Conservation (phyloP, 2,888 invertebrate genomes). For the Pecten maximus region DNA sequence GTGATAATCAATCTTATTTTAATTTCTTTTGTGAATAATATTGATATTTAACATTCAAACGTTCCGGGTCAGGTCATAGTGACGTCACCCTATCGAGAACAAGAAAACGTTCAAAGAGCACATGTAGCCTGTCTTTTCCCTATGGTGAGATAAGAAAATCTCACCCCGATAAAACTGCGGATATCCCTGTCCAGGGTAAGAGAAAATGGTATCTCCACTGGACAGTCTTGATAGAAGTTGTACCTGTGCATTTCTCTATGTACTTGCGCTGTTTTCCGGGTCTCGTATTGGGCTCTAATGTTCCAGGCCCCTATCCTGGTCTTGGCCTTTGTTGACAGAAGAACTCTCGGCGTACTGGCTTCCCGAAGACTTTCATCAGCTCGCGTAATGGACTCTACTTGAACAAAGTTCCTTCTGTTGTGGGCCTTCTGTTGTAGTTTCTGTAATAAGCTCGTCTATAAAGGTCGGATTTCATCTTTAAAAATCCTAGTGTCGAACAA, state of each 20-base stretch:
- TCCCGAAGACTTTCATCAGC: slow-evolving; percentile 46
- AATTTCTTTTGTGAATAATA: too few relatives aligned
- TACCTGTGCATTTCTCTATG: slow-evolving; percentile 30
- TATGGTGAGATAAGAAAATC: too few relatives aligned
- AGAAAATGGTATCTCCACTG: slow-evolving; percentile 15
- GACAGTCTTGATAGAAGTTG: background rate
- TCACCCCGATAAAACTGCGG: too few relatives aligned
- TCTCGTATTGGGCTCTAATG: slow-evolving; percentile 22
- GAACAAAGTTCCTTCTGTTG: slow-evolving; percentile 3
- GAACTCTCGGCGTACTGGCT: slow-evolving; percentile 43
- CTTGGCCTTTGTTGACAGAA: slow-evolving; percentile 41
- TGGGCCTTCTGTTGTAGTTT: slow-evolving; percentile 6
- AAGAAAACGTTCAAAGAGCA: too few relatives aligned
- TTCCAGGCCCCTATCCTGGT: slow-evolving; percentile 45
- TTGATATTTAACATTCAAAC: too few relatives aligned
- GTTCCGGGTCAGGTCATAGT: too few relatives aligned
- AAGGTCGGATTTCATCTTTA: too few relatives aligned
- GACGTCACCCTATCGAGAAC: too few relatives aligned
- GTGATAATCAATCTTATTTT: too few relatives aligned
- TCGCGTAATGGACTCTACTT: slow-evolving; percentile 44
- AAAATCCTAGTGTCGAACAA: too few relatives aligned
- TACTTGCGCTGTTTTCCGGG: slow-evolving; percentile 39
- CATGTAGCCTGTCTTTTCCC: too few relatives aligned
- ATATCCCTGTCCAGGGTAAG: too few relatives aligned
- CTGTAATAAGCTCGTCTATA: background rate